Evolutionary conservation across 2,113 vertebrate species (phyloP).

Genomic region (Carassius auratus): DNA sequence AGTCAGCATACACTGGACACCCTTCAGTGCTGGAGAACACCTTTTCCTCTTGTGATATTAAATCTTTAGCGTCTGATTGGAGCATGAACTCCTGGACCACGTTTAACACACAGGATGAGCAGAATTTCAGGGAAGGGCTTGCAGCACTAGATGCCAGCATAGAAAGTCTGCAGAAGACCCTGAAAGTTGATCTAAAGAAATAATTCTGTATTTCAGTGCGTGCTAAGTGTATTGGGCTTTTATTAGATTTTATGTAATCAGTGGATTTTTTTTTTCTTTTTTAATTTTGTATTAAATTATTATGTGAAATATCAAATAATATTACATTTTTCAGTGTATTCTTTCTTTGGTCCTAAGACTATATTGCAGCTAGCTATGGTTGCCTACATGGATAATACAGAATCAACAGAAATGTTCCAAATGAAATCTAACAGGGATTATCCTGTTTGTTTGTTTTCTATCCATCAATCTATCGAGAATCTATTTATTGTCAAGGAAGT

Average conservation of each 20-base stretch:
- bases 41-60: constrained; percentile 70
- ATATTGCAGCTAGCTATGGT: not conserved
- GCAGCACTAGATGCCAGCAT: constrained; percentile 67
- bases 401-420: not conserved
- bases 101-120: constrained; percentile 87
- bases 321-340: not conserved
- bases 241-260: constrained; percentile 3
- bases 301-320: not conserved
- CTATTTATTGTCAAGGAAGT: too few relatives aligned
- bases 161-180: too few relatives aligned
- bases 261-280: not conserved
- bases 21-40: constrained; percentile 59
- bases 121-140: constrained; percentile 85
- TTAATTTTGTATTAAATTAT: constrained; percentile 8
- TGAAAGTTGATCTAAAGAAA: too few relatives aligned
- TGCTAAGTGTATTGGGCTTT: not conserved
- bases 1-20: constrained; percentile 30
- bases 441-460: too few relatives aligned
- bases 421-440: not conserved
- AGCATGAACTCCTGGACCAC: constrained; percentile 82
- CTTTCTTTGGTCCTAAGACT: not conserved
- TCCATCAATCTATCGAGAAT: too few relatives aligned
- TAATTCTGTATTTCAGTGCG: too few relatives aligned
- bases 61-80: constrained; percentile 78
- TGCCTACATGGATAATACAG: not conserved